Evolutionary conservation across 2,797 vertebrate species (phyloP).

Genomic region (Gymnopithys bicolor): DNA sequence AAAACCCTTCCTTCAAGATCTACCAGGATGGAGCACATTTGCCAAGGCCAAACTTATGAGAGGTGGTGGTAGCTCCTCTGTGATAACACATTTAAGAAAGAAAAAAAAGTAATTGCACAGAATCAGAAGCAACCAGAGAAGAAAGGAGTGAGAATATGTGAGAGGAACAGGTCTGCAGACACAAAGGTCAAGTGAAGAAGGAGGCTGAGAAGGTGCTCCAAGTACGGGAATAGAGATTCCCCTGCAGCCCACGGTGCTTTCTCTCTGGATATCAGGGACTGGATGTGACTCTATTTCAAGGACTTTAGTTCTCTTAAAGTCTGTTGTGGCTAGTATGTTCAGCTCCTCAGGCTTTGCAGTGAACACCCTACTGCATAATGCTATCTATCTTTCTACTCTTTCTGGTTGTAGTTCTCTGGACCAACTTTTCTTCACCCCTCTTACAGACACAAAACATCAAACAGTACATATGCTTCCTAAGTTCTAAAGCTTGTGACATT

Average conservation of each 20-base stretch:
- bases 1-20: not conserved
- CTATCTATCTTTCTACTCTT: not conserved
- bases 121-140: not conserved
- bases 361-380: not conserved
- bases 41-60: not conserved
- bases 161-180: not conserved
- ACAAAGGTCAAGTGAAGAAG: not conserved
- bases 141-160: not conserved
- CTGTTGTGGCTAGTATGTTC: not conserved
- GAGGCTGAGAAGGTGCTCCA: not conserved
- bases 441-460: not conserved
- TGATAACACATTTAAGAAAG: not conserved
- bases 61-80: not conserved
- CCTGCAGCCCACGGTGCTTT: not conserved
- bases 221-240: not conserved
- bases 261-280: not conserved
- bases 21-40: rapidly evolving
- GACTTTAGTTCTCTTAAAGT: not conserved
- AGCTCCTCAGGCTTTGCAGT: not conserved
- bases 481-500: not conserved
- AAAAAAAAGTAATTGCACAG: rapidly evolving
- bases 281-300: not conserved
- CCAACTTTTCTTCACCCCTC: not conserved
- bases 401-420: not conserved
- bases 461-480: not conserved